Base-by-base conservation (phyloP, 2,113 vertebrate genomes). In the Vanacampus margaritifer region DNA sequence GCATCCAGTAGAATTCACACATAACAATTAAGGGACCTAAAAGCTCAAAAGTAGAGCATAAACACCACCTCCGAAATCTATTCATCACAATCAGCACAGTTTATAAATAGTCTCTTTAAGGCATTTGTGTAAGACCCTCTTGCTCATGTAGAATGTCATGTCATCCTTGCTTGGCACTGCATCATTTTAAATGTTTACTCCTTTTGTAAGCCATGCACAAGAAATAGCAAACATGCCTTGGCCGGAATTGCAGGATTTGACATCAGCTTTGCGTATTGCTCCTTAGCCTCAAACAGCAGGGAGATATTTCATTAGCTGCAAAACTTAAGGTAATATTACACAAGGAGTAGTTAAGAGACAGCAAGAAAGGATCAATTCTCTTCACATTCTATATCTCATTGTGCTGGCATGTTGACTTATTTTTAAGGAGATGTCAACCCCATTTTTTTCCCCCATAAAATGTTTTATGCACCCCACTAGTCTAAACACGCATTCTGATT, bases 221-320 rank as follows among this genome's bases (percentile, higher is more conserved):
- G 79, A 79, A 79, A 89, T 74, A 67, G 32, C 5, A 24, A 69
- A 68, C 19, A 12, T 6, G 68, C 60, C 71, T 78, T 76, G 67
- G 76, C 79, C 70, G 83, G 88, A 88, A 89, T 83, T 87, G 85
- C 67, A 46, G 83, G 86, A 89, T 90, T 88, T 91, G 88, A 86
- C 81, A 84, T 86, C 69, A 73, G 63, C 76, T 80, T 51, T 51
- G 21, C 48, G n/a, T 51, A 10, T 84, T 84, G 53, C 79, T 67
- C 64, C 76, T 75, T 68, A 71, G 65, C 70, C 67, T 82, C 72
- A 65, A 17, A 36, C 75, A 83, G 84, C 87, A 77, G 75, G 72
- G 76, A 77, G 64, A 86, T 82, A 75, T 89, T 89, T 87, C 87
- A 89, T 91, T 86, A 85, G 85, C 59, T 75, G 72, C 64, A 81